These are phyloP conservation scores for Torymus auratus DNA, from an alignment of 2,888 invertebrate genomes.

Conservation along the genomic window DNA sequence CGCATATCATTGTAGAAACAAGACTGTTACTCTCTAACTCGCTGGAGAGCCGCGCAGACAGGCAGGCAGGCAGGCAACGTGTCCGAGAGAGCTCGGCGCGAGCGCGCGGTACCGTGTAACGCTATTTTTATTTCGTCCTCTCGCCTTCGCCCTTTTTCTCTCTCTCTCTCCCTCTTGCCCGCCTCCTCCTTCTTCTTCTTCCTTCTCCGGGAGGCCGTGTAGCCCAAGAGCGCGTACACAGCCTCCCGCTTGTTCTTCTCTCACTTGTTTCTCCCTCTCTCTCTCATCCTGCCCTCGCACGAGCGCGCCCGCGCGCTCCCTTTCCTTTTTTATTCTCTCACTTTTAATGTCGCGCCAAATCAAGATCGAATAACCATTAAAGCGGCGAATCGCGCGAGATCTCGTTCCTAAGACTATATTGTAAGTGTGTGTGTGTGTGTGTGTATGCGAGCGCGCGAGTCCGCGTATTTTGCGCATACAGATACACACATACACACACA, in stretches of 20 bases:
- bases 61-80: not conserved
- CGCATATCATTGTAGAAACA: constrained; percentile 60
- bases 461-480: not conserved
- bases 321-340: constrained; percentile 52
- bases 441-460: not conserved
- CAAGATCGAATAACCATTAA: constrained; percentile 55
- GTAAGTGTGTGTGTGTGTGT: not conserved
- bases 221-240: not conserved
- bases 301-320: not conserved
- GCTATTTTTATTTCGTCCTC: constrained; percentile 51
- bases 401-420: constrained; percentile 62
- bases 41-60: not conserved
- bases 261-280: constrained; percentile 2
- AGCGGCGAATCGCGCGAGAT: constrained; percentile 64
- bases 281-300: not conserved
- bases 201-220: not conserved
- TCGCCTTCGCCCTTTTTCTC: not conserved
- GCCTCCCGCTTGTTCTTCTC: constrained; percentile 14
- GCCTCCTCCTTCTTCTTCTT: not conserved
- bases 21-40: constrained; percentile 54
- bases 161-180: not conserved
- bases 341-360: constrained; percentile 57
- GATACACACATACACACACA: constrained; percentile 2
- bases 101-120: constrained; percentile 47
- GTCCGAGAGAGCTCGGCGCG: not conserved